phyloP scores from a whole-genome alignment of 1,140 invertebrate species.

The Euglossa dilemma region DNA sequence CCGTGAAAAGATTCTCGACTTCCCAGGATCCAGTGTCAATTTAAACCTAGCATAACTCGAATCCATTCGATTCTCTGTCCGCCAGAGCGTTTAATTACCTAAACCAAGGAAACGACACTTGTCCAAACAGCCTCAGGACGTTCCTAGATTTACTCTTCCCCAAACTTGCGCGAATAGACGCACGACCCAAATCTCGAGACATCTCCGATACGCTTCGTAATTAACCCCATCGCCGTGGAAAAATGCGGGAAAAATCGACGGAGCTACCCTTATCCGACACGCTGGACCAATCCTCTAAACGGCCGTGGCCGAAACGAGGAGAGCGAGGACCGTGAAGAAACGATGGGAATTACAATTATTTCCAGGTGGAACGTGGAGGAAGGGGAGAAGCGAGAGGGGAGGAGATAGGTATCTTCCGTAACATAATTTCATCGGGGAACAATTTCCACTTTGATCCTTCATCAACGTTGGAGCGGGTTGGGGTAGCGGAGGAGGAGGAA shows the following conservation, averaged over 20 bases:
- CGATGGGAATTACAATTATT: constrained; percentile 10
- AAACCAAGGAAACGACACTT: too few species aligned
- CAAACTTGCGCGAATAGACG: neutral
- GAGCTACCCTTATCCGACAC: neutral
- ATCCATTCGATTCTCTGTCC: too few species aligned
- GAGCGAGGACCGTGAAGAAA: neutral
- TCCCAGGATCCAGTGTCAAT: too few species aligned
- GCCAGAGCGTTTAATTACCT: too few species aligned
- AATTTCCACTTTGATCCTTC: constrained; percentile 45
- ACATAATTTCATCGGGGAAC: constrained; percentile 33
- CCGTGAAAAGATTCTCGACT: too few species aligned
- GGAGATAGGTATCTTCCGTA: neutral
- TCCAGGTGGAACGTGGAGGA: constrained; percentile 1
- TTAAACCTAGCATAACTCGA: too few species aligned
- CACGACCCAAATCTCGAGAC: neutral
- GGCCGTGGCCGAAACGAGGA: neutral
- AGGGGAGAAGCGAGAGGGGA: neutral
- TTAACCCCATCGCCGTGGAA: neutral
- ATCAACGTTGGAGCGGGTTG: neutral
- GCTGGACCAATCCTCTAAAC: neutral
- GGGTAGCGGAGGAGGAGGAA: neutral
- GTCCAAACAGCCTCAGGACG: too few species aligned
- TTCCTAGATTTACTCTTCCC: neutral
- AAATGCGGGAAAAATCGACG: too few species aligned
- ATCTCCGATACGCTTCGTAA: neutral